Percentiles rank a stretch among this genome's conserved stretches.
These are phyloP conservation scores for Zingel zingel DNA, from an alignment of 2,113 vertebrate species.

Conservation along the genomic window DNA sequence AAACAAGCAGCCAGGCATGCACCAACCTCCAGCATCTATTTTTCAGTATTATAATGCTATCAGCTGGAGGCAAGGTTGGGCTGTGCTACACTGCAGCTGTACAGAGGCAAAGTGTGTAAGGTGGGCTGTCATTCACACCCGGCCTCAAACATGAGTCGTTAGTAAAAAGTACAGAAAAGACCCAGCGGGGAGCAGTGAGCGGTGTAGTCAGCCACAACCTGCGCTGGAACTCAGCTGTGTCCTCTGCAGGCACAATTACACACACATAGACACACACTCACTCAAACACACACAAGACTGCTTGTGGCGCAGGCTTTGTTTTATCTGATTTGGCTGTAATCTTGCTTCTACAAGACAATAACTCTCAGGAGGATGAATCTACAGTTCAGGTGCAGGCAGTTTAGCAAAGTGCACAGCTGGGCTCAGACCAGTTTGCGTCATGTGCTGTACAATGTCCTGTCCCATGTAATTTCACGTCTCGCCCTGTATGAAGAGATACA, in stretches of 20 bases:
- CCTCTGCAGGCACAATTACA: constrained; percentile 46
- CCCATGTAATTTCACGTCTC: constrained; percentile 19
- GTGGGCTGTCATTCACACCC: constrained; percentile 71
- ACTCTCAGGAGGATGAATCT: constrained; percentile 36
- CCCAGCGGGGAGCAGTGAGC: constrained; percentile 43
- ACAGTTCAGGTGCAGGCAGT: constrained; percentile 39
- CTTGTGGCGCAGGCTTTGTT: constrained; percentile 52
- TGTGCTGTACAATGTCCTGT: constrained; percentile 10
- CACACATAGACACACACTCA: constrained; percentile 29
- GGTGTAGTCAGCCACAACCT: constrained; percentile 35
- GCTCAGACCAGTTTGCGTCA: constrained; percentile 14
- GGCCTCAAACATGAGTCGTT: constrained; percentile 57
- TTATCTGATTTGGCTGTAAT: constrained; percentile 62
- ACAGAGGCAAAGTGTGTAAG: constrained; percentile 47
- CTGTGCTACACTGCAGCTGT: constrained; percentile 46
- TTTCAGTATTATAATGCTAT: constrained; percentile 69
- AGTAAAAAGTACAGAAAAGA: constrained; percentile 53
- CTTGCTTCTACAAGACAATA: constrained; percentile 51
- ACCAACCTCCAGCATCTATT: constrained; percentile 60
- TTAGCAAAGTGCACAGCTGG: constrained; percentile 21
- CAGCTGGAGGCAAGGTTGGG: constrained; percentile 71
- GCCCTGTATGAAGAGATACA: not conserved
- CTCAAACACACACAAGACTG: constrained; percentile 23
- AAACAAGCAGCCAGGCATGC: constrained; percentile 28
- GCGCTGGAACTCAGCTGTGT: constrained; percentile 52